Evolutionary conservation across 2,113 vertebrate species (phyloP).

Genomic region (Heliornis fulica): DNA sequence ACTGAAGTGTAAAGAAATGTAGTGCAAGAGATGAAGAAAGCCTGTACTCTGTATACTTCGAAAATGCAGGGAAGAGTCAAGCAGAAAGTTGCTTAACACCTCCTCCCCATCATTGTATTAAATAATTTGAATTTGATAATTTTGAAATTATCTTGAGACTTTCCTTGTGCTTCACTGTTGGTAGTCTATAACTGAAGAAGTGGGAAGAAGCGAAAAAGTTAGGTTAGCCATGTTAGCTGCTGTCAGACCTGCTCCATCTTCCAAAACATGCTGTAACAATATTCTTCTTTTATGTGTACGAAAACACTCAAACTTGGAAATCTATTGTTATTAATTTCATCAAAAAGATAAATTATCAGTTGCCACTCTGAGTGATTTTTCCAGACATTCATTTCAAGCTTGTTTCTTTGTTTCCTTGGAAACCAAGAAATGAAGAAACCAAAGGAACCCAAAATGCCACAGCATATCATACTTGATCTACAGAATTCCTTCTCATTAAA

Average conservation of each 20-base stretch:
- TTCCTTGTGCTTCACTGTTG: neutral
- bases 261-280: neutral
- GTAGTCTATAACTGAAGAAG: neutral
- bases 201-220: neutral
- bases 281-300: neutral
- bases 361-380: neutral
- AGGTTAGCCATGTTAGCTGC: neutral
- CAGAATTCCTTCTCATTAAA: neutral
- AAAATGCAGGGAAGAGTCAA: neutral
- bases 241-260: neutral
- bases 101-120: neutral
- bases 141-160: neutral
- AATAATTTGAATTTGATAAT: neutral
- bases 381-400: neutral
- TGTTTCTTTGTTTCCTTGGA: constrained; percentile 6
- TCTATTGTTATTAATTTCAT: neutral
- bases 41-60: neutral
- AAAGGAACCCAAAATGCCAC: neutral
- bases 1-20: neutral
- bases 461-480: neutral
- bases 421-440: constrained; percentile 3
- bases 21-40: neutral
- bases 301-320: neutral
- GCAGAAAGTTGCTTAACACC: neutral
- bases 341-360: neutral